phyloP scores from a whole-genome alignment of 2,797 vertebrate genomes.

The Esox masquinongy region DNA sequence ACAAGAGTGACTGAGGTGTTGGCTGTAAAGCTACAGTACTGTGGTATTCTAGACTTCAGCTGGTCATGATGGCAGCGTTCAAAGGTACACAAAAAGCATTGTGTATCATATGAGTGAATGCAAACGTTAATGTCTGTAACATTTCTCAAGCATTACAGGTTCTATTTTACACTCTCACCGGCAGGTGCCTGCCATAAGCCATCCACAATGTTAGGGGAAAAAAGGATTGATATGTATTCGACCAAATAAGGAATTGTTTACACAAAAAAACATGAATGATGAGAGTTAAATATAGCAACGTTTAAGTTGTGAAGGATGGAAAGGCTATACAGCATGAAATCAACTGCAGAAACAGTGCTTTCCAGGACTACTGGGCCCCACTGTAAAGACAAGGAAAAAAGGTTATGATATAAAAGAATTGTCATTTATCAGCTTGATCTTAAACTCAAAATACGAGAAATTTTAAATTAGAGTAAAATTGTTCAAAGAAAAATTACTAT shows the following conservation, averaged over 20 bases:
- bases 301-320: not conserved
- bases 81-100: not conserved
- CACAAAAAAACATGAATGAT: not conserved
- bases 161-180: not conserved
- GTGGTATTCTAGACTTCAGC: not conserved
- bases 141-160: no score
- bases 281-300: not conserved
- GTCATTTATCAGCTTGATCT: no score
- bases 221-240: slow-evolving; percentile 9
- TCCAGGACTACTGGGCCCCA: no score
- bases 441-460: no score
- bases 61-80: not conserved
- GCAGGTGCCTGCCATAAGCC: not conserved
- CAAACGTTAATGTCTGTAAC: not conserved
- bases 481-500: no score
- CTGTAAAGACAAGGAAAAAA: no score
- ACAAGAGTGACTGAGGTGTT: slow-evolving; percentile 14
- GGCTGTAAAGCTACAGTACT: not conserved
- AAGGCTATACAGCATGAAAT: not conserved
- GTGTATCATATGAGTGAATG: not conserved
- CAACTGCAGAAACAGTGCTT: no score
- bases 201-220: not conserved
- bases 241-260: slow-evolving; percentile 4
- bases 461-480: no score
- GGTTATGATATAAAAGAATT: no score